A percentile compares a stretch with the other conserved stretches of the same genome.
These are phyloP conservation scores for Petromus typicus DNA, from an alignment of 2,113 vertebrate species.

Conservation along the genomic window DNA sequence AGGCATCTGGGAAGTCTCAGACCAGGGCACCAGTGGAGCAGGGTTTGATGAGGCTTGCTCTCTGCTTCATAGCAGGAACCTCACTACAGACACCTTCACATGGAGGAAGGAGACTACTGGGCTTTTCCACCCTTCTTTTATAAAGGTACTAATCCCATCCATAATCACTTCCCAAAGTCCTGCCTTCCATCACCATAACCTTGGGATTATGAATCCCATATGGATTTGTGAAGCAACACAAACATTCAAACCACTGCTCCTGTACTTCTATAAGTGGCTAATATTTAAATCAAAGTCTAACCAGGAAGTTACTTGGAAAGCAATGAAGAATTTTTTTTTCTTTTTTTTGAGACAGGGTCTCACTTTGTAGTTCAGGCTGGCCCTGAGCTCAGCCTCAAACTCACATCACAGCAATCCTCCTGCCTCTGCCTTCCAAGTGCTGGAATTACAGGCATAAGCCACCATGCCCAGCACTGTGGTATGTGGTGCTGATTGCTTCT, in stretches of 20 bases:
- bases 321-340: conserved; percentile 46
- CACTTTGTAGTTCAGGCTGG: too few relatives aligned
- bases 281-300: conserved; percentile 67
- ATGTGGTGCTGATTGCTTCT: too few relatives aligned
- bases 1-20: neutral
- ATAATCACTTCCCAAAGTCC: conserved; percentile 8
- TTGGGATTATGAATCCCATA: neutral
- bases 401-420: too few relatives aligned
- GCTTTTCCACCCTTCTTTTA: neutral
- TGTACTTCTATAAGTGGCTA: conserved; percentile 20
- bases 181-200: neutral
- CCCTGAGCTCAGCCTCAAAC: too few relatives aligned
- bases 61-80: neutral
- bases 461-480: too few relatives aligned
- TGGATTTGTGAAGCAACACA: neutral
- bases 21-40: neutral
- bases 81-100: neutral
- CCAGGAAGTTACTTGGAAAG: conserved; percentile 27
- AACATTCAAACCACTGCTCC: conserved; percentile 6
- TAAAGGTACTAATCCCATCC: neutral
- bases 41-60: neutral
- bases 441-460: too few relatives aligned
- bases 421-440: too few relatives aligned
- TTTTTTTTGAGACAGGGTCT: too few relatives aligned
- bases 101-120: neutral